These are phyloP conservation scores for Lophotis ruficrista DNA, from an alignment of 2,113 vertebrate genomes.

Conservation along the genomic window DNA sequence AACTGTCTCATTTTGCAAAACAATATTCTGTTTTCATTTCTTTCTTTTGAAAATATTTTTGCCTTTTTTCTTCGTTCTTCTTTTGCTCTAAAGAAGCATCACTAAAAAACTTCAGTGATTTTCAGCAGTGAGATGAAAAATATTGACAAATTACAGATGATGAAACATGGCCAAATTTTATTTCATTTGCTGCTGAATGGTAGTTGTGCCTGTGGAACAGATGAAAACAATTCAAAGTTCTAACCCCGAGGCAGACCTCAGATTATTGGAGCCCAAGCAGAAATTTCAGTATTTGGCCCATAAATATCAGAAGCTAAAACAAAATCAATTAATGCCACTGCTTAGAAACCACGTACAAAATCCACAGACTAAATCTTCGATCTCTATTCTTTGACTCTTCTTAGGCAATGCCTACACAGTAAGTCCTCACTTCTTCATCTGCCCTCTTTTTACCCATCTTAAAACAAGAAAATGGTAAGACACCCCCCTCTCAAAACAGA, in stretches of 20 bases:
- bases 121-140: constrained; percentile 44
- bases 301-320: constrained; percentile 6
- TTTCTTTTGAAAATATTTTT: neutral
- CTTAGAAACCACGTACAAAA: neutral
- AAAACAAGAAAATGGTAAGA: neutral
- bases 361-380: neutral
- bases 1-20: neutral
- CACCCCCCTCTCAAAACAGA: rapidly evolving
- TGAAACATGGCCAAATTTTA: constrained; percentile 54
- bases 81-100: neutral
- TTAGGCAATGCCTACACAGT: neutral
- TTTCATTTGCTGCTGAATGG: constrained; percentile 33
- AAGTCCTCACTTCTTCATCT: neutral
- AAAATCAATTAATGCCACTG: constrained; percentile 18
- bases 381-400: neutral
- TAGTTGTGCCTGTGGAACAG: neutral
- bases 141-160: constrained; percentile 54
- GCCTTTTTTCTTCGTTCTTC: neutral
- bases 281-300: constrained; percentile 47
- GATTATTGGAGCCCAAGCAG: constrained; percentile 43
- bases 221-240: constrained; percentile 10
- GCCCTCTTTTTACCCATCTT: neutral
- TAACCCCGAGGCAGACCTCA: constrained; percentile 28
- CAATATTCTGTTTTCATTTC: neutral
- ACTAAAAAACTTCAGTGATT: neutral